Evolutionary conservation across 2,113 vertebrate genomes (phyloP).

Genomic region (Toxotes jaculatrix): DNA sequence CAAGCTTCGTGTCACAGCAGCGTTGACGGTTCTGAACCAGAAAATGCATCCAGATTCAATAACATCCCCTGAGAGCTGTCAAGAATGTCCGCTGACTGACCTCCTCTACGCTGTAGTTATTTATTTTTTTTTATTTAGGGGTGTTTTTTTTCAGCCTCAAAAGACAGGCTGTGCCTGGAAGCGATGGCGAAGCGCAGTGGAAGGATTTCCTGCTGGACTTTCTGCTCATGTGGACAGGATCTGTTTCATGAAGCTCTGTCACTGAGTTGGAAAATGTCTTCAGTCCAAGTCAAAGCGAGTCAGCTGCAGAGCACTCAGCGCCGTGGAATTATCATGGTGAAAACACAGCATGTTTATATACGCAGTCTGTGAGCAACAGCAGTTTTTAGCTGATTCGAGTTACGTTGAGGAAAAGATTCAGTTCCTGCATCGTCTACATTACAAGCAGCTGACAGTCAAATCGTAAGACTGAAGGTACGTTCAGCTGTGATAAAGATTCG

Average conservation of each 20-base stretch:
- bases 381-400: neutral
- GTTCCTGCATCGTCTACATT: neutral
- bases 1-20: neutral
- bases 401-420: neutral
- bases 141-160: slow-evolving; percentile 4
- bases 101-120: neutral
- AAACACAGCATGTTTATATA: neutral
- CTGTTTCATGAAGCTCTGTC: neutral
- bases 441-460: neutral
- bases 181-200: neutral
- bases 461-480: too few species aligned
- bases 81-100: slow-evolving; percentile 12
- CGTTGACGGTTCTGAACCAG: slow-evolving; percentile 28
- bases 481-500: too few species aligned
- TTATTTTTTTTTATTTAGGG: neutral
- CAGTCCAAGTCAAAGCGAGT: neutral
- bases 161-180: neutral
- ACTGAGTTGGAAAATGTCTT: neutral
- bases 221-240: slow-evolving; percentile 11
- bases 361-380: neutral
- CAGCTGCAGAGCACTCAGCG: neutral
- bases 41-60: slow-evolving; percentile 24
- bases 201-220: neutral
- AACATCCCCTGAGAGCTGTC: slow-evolving; percentile 18
- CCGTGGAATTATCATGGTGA: neutral